Conservation (phyloP, 1,140 invertebrate genomes). For the Xylocopa sonorina region DNA sequence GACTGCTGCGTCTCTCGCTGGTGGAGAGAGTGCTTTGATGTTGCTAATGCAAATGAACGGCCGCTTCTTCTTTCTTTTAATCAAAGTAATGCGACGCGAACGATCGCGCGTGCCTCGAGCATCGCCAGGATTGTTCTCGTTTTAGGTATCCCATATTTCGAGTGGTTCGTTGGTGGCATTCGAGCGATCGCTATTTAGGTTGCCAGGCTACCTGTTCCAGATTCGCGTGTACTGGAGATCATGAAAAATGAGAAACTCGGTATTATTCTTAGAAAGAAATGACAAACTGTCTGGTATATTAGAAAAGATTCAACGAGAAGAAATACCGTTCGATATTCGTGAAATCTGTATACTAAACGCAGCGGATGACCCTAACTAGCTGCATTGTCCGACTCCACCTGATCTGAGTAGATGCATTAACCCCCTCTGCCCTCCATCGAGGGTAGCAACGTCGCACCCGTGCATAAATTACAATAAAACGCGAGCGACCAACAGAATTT, state of each 20-base stretch:
- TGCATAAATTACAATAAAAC: constrained; percentile 47
- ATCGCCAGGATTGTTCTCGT: not conserved
- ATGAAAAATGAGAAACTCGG: too few relatives aligned
- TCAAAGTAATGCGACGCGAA: not conserved
- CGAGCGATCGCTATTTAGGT: not conserved
- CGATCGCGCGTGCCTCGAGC: not conserved
- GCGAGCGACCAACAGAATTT: constrained; percentile 9
- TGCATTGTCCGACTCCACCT: too few relatives aligned
- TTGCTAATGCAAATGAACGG: constrained; percentile 5
- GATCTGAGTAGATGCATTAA: too few relatives aligned
- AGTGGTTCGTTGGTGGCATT: not conserved
- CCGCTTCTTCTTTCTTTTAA: not conserved
- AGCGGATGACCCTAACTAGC: too few relatives aligned
- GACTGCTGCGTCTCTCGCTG: not conserved
- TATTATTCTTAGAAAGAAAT: too few relatives aligned
- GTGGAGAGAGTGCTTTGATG: not conserved
- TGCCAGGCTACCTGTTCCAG: too few relatives aligned
- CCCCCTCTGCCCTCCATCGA: not conserved
- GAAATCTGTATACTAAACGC: too few relatives aligned
- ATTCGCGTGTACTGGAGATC: not conserved
- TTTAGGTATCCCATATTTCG: not conserved
- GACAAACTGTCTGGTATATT: too few relatives aligned
- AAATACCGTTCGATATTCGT: too few relatives aligned
- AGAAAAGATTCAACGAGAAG: too few relatives aligned
- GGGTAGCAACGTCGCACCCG: not conserved